Conservation (phyloP, 2,113 vertebrate genomes). For the Speoplatyrhinus poulsoni region DNA sequence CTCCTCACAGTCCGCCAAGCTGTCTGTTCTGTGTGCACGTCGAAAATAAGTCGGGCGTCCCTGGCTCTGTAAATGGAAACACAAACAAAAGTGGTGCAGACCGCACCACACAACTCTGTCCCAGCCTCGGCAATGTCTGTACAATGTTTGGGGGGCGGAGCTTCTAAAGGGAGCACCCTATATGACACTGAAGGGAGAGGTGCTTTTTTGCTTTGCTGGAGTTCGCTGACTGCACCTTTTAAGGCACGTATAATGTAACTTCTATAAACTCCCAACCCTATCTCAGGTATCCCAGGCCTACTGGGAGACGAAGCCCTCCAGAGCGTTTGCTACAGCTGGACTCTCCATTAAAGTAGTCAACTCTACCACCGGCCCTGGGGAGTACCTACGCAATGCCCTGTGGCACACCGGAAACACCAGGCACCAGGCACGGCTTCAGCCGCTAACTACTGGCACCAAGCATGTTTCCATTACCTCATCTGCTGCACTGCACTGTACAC, state of each 20-base stretch:
- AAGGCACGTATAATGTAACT: neutral
- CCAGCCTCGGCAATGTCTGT: no score
- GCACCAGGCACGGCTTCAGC: conserved; percentile 80
- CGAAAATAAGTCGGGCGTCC: no score
- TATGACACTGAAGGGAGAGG: no score
- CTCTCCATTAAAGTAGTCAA: conserved; percentile 96
- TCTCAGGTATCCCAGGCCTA: conserved; percentile 92
- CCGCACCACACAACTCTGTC: no score
- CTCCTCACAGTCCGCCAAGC: no score
- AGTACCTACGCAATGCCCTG: conserved; percentile 91
- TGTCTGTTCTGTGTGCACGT: no score
- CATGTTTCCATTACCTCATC: neutral
- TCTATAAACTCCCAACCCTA: neutral
- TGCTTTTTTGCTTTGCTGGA: no score
- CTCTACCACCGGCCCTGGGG: conserved; percentile 90
- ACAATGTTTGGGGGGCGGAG: no score
- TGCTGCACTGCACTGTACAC: neutral
- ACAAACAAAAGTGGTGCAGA: no score
- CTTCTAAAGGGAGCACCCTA: no score
- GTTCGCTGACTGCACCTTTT: neutral
- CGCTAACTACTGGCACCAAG: neutral
- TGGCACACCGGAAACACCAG: conserved; percentile 97
- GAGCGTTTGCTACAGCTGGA: conserved; percentile 91
- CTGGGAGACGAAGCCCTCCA: conserved; percentile 92
- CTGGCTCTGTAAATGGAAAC: no score